Evolutionary conservation across 2,113 vertebrate species (phyloP), one percentile per base, ranked within the genome.

Genomic region (Syngnathoides biaculeatus): DNA sequence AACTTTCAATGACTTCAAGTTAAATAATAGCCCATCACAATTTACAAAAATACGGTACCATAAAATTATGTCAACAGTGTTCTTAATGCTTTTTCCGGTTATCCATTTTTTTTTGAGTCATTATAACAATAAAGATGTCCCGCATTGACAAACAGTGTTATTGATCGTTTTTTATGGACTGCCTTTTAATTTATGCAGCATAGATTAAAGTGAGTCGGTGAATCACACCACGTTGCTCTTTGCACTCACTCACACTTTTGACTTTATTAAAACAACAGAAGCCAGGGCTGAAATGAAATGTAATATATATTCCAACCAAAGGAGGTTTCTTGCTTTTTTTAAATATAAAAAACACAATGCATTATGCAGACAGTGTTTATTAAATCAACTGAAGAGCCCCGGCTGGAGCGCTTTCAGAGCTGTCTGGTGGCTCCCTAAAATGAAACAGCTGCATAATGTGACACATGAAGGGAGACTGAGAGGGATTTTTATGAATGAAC

Each of bases 371-470:
- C 88, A 79, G 85, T 91, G 89, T 90, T 80, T 83, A 89, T 90
- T 84, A 91, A 84, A 89, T 84, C 26, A 30, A 57, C 5, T 30
- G 26, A 57, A 57, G 14, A 30, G 55, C 14, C 55, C 2, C 26
- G 7, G 53, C 55, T 8, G 19, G 13, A 30, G 55, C 55, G 19
- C 55, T 57, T 57, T 17, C 55, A 57, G 27, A 81, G 79, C 75
- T 77, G 86, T 84, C 88, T 88, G 82, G 81, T 86, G 84, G 90
- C 87, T 87, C 86, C 89, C 89, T 90, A 93, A 93, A 92, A 93
- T 92, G 90, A 93, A 84, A 65, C 89, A 90, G 90, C 92, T 93
- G 90, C 87, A 88, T 84, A 87, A 82, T 82, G 78, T 83, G 84
- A 87, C 82, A 85, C 61, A 69, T 39, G 72, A 74, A 75, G 71